A percentile compares a stretch with the other conserved stretches of the same genome.
phyloP scores from a whole-genome alignment of 2,113 vertebrate genomes.

The Helogale parvula region DNA sequence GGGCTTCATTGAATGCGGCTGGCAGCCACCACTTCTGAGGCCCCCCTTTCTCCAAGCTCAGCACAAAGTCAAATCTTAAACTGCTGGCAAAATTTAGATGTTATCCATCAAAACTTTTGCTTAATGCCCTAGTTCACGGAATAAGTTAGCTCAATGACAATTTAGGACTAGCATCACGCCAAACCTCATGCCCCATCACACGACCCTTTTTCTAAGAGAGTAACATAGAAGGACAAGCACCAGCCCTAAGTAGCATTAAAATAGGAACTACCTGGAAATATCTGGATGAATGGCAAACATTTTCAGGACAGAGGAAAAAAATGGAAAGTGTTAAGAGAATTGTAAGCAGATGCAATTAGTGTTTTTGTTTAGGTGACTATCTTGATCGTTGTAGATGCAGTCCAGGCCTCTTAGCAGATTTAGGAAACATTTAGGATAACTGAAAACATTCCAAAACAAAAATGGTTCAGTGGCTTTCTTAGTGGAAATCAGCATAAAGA shows the following conservation, averaged over 20 bases:
- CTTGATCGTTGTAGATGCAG: neutral
- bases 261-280: neutral
- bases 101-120: neutral
- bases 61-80: constrained; percentile 24
- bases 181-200: neutral
- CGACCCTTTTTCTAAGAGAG: neutral
- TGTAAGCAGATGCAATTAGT: neutral
- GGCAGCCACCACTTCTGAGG: neutral
- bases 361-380: neutral
- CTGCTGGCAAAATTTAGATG: constrained; percentile 44
- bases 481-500: neutral
- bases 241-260: neutral
- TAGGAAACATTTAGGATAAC: constrained; percentile 7
- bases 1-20: neutral
- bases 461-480: neutral
- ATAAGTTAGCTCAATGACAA: neutral
- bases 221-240: neutral
- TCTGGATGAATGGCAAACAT: neutral
- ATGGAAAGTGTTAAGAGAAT: neutral
- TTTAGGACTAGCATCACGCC: neutral
- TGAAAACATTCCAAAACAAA: constrained; percentile 6
- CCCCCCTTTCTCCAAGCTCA: neutral
- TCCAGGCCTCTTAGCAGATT: neutral
- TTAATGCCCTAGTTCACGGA: neutral
- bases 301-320: constrained; percentile 9